These are phyloP conservation scores for Drosophila prostipennis DNA, from an alignment of 2,888 invertebrate genomes.

Conservation along the genomic window DNA sequence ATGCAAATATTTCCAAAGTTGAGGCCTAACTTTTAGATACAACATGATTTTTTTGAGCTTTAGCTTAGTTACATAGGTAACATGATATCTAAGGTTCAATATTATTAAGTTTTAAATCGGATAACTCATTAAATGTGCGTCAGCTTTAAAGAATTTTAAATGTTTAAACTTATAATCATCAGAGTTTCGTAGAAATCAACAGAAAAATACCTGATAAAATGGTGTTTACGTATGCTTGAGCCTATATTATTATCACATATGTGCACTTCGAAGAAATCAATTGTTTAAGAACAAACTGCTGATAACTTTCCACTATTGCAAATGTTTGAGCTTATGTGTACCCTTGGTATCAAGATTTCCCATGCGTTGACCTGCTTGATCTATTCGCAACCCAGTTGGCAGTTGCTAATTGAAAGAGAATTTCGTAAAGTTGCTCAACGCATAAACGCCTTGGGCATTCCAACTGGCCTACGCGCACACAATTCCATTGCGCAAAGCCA, in stretches of 20 bases:
- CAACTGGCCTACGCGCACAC: conserved; percentile 18
- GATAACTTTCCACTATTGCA: neutral
- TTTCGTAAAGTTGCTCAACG: conserved; percentile 14
- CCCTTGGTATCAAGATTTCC: neutral
- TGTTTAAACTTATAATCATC: neutral
- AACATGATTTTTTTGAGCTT: neutral
- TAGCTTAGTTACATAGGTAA: neutral
- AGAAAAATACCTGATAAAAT: neutral
- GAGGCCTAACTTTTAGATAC: neutral
- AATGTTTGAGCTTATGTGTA: neutral
- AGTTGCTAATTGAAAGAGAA: conserved; percentile 22
- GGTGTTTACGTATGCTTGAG: neutral
- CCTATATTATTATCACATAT: neutral
- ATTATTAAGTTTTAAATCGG: too few relatives aligned
- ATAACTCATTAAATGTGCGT: neutral
- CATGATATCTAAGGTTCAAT: neutral
- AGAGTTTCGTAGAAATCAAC: neutral
- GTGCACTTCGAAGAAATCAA: neutral
- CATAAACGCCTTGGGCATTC: conserved; percentile 25
- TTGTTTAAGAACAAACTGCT: neutral
- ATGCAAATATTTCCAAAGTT: neutral
- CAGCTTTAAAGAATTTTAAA: neutral
- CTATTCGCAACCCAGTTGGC: conserved; percentile 1
- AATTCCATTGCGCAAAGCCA: conserved; percentile 38
- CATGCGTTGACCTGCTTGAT: neutral